Evolutionary conservation across 2,888 invertebrate genomes (phyloP).

Genomic region (Argynnis bischoffii): DNA sequence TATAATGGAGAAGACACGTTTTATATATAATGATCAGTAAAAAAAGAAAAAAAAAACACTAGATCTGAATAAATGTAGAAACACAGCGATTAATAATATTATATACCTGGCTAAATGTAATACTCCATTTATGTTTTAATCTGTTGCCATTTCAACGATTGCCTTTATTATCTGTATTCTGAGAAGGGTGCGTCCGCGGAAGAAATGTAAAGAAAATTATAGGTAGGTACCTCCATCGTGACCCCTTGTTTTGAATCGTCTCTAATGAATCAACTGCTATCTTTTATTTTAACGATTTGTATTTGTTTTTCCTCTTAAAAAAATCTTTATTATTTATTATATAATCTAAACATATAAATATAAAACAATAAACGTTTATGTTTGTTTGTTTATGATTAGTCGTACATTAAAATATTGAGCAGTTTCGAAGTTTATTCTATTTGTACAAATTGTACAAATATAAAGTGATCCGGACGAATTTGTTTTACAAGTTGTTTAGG

Average conservation of each 20-base stretch:
- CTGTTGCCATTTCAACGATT: slow-evolving; percentile 27
- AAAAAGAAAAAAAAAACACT: no score
- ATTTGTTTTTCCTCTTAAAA: slow-evolving; percentile 17
- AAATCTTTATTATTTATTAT: not conserved
- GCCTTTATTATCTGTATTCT: slow-evolving; percentile 32
- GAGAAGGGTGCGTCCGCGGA: slow-evolving; percentile 35
- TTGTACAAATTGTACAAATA: no score
- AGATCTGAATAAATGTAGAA: no score
- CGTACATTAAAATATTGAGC: no score
- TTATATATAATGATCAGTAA: no score
- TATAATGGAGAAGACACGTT: no score
- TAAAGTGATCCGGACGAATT: no score
- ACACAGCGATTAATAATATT: not conserved
- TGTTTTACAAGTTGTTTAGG: no score
- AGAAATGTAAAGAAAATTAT: slow-evolving; percentile 42
- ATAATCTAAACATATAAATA: not conserved
- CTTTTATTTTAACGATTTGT: slow-evolving; percentile 25
- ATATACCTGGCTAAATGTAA: not conserved
- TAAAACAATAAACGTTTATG: no score
- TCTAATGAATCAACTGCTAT: slow-evolving; percentile 47
- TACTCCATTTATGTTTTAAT: slow-evolving; percentile 16
- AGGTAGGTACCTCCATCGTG: slow-evolving; percentile 34
- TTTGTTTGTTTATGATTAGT: no score
- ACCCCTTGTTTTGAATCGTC: slow-evolving; percentile 46
- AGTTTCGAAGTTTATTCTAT: no score